phyloP scores from a whole-genome alignment of 2,888 invertebrate genomes.

The Bombylius discolor region DNA sequence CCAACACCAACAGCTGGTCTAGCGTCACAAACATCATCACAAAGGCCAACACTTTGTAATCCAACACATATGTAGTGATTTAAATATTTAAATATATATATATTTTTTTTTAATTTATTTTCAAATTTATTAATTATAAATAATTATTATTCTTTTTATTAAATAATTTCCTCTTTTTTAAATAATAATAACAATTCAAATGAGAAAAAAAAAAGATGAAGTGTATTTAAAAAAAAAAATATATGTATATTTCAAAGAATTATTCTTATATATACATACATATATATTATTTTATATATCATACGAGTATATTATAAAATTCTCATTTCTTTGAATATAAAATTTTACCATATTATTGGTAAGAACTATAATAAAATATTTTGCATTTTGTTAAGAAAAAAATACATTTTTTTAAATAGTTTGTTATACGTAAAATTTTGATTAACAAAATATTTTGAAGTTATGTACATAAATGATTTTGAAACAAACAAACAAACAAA shows the following conservation, averaged over 20 bases:
- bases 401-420: no score
- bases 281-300: no score
- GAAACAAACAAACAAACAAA: no score
- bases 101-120: neutral
- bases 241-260: neutral
- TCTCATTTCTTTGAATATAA: no score
- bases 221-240: neutral
- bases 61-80: conserved; percentile 36
- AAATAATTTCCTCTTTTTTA: neutral
- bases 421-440: no score
- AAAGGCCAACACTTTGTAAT: conserved; percentile 26
- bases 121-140: neutral
- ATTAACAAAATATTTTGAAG: no score
- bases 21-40: conserved; percentile 15
- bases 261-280: neutral
- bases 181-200: neutral
- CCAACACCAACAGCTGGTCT: conserved; percentile 27
- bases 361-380: no score
- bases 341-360: no score
- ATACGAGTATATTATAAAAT: no score
- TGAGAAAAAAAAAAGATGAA: neutral
- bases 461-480: no score
- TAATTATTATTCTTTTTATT: neutral
- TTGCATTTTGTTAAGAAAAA: no score
- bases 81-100: conserved; percentile 2